Evolutionary conservation across 1,140 invertebrate species (phyloP).

Genomic region (Radopholus similis): DNA sequence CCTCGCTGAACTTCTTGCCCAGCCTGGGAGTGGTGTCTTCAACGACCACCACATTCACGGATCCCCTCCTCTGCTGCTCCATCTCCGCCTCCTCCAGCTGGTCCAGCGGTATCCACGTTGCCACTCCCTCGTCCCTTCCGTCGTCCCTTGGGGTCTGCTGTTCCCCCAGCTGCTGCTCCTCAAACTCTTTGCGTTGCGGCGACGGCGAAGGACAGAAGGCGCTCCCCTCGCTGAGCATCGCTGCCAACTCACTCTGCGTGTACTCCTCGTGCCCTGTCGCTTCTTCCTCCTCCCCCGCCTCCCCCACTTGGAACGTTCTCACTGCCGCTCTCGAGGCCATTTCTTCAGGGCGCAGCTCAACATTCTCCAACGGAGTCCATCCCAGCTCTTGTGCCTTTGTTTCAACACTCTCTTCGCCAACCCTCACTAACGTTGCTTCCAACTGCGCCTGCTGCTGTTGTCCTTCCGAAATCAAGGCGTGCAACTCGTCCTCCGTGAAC

Average conservation of each 20-base stretch:
- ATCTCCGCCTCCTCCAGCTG: neutral
- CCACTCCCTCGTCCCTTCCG: neutral
- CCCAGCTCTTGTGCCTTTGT: neutral
- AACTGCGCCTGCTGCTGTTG: neutral
- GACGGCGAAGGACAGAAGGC: neutral
- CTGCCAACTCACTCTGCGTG: neutral
- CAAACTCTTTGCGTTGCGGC: no score
- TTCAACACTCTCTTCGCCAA: no score
- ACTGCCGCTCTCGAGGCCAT: neutral
- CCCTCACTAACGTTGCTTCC: neutral
- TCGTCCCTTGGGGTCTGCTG: no score
- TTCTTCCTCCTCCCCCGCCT: neutral
- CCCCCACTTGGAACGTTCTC: slow-evolving; percentile 5
- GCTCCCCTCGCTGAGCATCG: neutral
- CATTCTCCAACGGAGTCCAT: slow-evolving; percentile 9
- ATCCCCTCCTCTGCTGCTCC: neutral
- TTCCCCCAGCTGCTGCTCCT: no score
- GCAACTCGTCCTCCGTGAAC: neutral
- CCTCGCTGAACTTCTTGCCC: no score
- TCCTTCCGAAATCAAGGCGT: neutral
- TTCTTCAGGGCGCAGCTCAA: neutral
- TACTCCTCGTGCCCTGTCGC: neutral
- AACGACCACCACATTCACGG: no score
- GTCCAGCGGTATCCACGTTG: neutral
- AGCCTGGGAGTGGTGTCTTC: no score